A percentile compares a stretch with the other conserved stretches of the same genome.
These are phyloP conservation scores for Daktulosphaira vitifoliae DNA, from an alignment of 1,140 invertebrate genomes.

Conservation along the genomic window DNA sequence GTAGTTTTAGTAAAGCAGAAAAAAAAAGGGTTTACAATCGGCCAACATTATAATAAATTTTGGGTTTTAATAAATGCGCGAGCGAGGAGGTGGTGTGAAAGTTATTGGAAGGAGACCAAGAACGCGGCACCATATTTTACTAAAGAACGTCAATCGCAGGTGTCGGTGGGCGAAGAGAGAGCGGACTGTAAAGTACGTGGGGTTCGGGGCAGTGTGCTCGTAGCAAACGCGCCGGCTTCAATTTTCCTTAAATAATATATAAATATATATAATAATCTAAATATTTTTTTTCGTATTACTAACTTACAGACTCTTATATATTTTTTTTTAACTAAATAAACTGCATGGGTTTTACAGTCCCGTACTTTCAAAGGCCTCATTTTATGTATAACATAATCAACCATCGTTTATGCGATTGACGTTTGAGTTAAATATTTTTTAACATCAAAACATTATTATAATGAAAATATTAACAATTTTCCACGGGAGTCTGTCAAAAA, in stretches of 20 bases:
- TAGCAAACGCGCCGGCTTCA: conserved; percentile 31
- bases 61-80: conserved; percentile 28
- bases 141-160: conserved; percentile 33
- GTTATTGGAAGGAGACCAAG: conserved; percentile 33
- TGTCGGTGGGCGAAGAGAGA: conserved; percentile 1
- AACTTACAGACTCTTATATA: no score
- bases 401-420: no score
- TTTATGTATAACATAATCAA: no score
- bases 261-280: not conserved
- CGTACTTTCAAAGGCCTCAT: no score
- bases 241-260: conserved; percentile 10
- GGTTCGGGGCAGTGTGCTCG: not conserved
- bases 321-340: no score
- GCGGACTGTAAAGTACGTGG: not conserved
- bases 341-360: no score
- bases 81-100: conserved; percentile 21
- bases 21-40: conserved; percentile 32
- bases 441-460: no score
- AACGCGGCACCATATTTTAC: conserved; percentile 29
- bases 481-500: no score
- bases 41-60: conserved; percentile 34
- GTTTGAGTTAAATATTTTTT: no score
- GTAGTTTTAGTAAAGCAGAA: not conserved
- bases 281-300: conserved; percentile 11
- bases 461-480: no score